Percentiles rank a stretch among this genome's conserved stretches.
Conservation (phyloP, 2,797 vertebrate genomes). For the Lagocephalus sceleratus region DNA sequence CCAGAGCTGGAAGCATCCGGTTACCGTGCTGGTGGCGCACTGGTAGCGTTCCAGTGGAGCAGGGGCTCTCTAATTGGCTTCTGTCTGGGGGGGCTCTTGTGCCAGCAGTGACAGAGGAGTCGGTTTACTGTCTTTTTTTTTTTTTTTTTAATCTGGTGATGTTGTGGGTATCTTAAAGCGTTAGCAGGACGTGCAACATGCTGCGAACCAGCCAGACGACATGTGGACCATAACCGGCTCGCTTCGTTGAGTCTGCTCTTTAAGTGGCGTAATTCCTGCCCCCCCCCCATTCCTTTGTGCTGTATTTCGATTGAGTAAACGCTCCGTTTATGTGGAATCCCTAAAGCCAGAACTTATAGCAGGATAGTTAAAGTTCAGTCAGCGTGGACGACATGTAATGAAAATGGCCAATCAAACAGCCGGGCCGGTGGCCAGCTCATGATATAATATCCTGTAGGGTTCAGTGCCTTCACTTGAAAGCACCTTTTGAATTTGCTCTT, state of each 20-base stretch:
- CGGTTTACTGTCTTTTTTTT: slow-evolving; percentile 32
- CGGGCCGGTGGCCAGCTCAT: slow-evolving; percentile 46
- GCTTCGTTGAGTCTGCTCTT: slow-evolving; percentile 13
- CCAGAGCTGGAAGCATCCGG: not conserved
- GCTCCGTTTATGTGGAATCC: slow-evolving; percentile 27
- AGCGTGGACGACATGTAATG: slow-evolving; percentile 37
- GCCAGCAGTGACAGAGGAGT: slow-evolving; percentile 22
- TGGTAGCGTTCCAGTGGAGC: not conserved
- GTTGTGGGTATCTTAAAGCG: slow-evolving; percentile 20
- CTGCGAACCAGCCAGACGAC: no score
- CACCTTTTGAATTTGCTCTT: slow-evolving; percentile 29
- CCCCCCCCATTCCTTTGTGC: slow-evolving; percentile 1
- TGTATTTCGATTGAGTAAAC: slow-evolving; percentile 37
- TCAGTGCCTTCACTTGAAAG: slow-evolving; percentile 48
- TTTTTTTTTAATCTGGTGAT: slow-evolving; percentile 27
- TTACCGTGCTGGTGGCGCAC: not conserved
- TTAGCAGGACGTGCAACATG: no score
- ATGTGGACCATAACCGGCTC: not conserved
- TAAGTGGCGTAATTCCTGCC: slow-evolving; percentile 2
- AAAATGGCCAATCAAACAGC: slow-evolving; percentile 53
- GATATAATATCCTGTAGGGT: slow-evolving; percentile 65
- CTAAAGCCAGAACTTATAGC: slow-evolving; percentile 26
- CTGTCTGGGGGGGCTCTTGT: slow-evolving; percentile 15
- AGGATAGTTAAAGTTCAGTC: slow-evolving; percentile 39
- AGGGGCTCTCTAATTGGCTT: slow-evolving; percentile 30